Base-by-base conservation (phyloP, 2,797 vertebrate genomes). In the Oryzias dopingdopingensis region DNA sequence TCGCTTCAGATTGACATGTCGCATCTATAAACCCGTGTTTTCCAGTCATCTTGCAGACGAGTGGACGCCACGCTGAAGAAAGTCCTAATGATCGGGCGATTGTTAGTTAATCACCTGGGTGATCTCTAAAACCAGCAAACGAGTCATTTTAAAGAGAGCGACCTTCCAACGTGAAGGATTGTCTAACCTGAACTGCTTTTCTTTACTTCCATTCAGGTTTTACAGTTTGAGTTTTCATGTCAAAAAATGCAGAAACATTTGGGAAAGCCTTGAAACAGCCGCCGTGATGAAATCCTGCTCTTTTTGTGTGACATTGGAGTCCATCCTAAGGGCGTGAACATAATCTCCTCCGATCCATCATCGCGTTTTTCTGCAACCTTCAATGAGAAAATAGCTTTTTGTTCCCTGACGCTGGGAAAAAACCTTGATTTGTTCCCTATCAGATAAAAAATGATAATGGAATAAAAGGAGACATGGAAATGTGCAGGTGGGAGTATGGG, bases 251-350 rank as follows among this genome's bases (percentile, higher is more conserved):
- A 81, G 80, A 81, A 80, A 86, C 80, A 76, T 77, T 72, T 79
- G 67, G 60, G 76, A 83, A 81, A 76, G 76, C 68, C 70, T 76
- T 80, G 64, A 61, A 76, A 53, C 45, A 42, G 15, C 49, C 1
- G 55, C 23, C 62, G 49, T 68, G 81, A 83, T 80, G 82, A 81
- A 79, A 84, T 81, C 65, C 71, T 71, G 70, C 70, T 74, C 62
- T 56, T 87, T 79, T 63, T 79, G 82, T 82, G 87, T 86, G 86
- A 85, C 85, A 86, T 81, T 83, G 84, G 56, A 72, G 79, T 77
- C 80, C 70, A 76, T 80, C 78, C 44, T 61, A 88, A 86, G 78
- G 84, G 79, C 74, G 76, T 58, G 71, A 70, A 62, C 80, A 74
- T 73, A 67, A 79, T 83, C 69, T 78, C 68, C 74, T 65, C 52